Percentiles rank a stretch among this genome's conserved stretches.
Conservation (phyloP, 2,113 vertebrate species). For the Peromyscus leucopus region DNA sequence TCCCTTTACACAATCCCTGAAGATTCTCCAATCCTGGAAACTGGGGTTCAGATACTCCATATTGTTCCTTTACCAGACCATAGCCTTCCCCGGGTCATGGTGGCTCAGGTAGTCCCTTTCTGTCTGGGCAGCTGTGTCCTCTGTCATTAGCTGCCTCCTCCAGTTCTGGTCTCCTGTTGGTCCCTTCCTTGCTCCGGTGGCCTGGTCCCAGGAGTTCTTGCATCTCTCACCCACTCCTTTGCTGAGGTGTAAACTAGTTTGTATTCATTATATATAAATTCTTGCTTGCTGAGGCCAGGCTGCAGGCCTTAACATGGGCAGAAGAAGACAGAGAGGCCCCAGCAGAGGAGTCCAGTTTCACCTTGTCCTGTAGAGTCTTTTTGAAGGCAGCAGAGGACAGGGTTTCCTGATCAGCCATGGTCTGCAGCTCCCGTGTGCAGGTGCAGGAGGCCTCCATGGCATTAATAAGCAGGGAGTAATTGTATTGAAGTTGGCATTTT, state of each 20-base stretch:
- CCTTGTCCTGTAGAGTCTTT: conserved; percentile 96
- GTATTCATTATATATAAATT: too few relatives aligned
- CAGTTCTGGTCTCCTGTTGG: neutral
- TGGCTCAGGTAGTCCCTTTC: neutral
- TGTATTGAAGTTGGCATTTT: neutral
- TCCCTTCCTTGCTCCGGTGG: neutral
- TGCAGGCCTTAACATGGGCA: conserved; percentile 87
- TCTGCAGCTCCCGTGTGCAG: conserved; percentile 91
- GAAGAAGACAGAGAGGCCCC: conserved; percentile 79
- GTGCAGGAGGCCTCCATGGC: too few relatives aligned
- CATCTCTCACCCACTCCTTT: neutral
- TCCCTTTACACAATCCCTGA: neutral
- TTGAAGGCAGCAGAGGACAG: conserved; percentile 96
- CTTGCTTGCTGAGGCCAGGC: conserved; percentile 83
- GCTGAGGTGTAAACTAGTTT: neutral
- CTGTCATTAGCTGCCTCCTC: neutral
- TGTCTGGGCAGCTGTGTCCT: neutral
- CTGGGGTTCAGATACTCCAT: neutral
- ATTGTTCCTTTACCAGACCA: neutral
- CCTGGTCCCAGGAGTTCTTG: neutral
- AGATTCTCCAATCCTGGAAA: neutral
- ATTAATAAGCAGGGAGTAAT: neutral
- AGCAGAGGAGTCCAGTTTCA: conserved; percentile 91
- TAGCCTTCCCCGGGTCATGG: neutral
- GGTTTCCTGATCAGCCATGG: conserved; percentile 94